Evolutionary conservation across 2,888 invertebrate genomes (phyloP).

Genomic region (Colostygia pectinataria): DNA sequence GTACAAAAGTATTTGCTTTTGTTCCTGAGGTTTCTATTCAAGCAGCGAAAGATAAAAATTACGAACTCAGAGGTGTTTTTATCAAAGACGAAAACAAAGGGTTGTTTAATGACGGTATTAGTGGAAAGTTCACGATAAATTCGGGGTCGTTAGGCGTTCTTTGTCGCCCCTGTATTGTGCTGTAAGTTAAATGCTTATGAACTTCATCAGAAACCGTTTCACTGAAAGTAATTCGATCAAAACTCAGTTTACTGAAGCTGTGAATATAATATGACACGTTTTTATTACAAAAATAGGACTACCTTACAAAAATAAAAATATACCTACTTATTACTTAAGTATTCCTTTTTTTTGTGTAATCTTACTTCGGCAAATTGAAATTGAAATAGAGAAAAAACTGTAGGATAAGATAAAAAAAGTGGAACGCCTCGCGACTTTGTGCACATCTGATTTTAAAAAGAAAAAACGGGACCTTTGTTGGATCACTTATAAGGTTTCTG

Average conservation of each 20-base stretch:
- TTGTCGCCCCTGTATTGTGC: constrained; percentile 74
- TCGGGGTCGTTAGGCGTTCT: constrained; percentile 74
- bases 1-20: constrained; percentile 65
- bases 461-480: too few relatives aligned
- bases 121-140: constrained; percentile 80
- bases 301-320: too few relatives aligned
- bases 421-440: too few relatives aligned
- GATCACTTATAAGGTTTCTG: too few relatives aligned
- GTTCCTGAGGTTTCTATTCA: constrained; percentile 62
- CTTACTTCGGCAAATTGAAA: too few relatives aligned
- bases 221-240: constrained; percentile 44
- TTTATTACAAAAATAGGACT: too few relatives aligned
- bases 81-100: constrained; percentile 79
- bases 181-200: constrained; percentile 60
- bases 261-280: background rate
- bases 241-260: constrained; percentile 27
- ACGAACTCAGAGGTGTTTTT: constrained; percentile 73
- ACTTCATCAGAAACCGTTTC: constrained; percentile 49
- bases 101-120: constrained; percentile 80
- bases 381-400: too few relatives aligned
- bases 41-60: constrained; percentile 76
- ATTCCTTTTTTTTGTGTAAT: too few relatives aligned
- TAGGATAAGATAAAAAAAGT: too few relatives aligned
- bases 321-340: too few relatives aligned
- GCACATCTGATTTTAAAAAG: too few relatives aligned